A percentile compares a stretch with the other conserved stretches of the same genome.
phyloP scores from a whole-genome alignment of 2,888 invertebrate genomes.

The Drosophila multiciliata region DNA sequence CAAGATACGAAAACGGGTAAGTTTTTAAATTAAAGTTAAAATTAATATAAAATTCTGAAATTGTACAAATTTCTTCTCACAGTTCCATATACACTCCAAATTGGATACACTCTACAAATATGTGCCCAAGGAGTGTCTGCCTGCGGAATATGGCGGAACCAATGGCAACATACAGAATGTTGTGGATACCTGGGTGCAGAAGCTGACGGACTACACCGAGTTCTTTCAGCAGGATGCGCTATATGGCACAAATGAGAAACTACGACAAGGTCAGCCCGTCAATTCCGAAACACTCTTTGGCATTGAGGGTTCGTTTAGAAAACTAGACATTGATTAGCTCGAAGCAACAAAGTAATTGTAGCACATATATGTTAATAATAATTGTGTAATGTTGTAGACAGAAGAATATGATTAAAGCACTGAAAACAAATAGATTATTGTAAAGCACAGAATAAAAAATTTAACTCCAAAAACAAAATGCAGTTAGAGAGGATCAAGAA shows the following conservation, averaged over 20 bases:
- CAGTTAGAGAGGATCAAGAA: neutral
- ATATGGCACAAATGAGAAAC: slow-evolving; percentile 83
- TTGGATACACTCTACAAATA: slow-evolving; percentile 87
- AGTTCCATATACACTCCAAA: slow-evolving; percentile 85
- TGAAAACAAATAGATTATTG: slow-evolving; percentile 24
- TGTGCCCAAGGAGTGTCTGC: slow-evolving; percentile 88
- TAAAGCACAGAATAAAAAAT: slow-evolving; percentile 1
- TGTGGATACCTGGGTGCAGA: slow-evolving; percentile 83
- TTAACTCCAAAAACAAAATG: slow-evolving; percentile 30
- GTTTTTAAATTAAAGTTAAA: slow-evolving; percentile 47
- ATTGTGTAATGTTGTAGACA: slow-evolving; percentile 30
- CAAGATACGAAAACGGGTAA: slow-evolving; percentile 88
- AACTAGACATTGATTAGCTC: slow-evolving; percentile 83
- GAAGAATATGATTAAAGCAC: slow-evolving; percentile 28
- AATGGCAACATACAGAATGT: slow-evolving; percentile 86
- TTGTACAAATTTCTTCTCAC: neutral
- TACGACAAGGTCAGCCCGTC: slow-evolving; percentile 79
- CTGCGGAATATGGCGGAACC: slow-evolving; percentile 89
- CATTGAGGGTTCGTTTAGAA: slow-evolving; percentile 83
- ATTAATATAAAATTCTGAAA: no score
- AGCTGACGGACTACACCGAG: slow-evolving; percentile 76
- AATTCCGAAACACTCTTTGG: slow-evolving; percentile 82
- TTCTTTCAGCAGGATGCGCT: slow-evolving; percentile 83
- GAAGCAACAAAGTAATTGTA: slow-evolving; percentile 12
- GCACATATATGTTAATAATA: slow-evolving; percentile 23